Base-by-base conservation (phyloP, 1,140 invertebrate species). In the Philotrypesis tridentata region DNA sequence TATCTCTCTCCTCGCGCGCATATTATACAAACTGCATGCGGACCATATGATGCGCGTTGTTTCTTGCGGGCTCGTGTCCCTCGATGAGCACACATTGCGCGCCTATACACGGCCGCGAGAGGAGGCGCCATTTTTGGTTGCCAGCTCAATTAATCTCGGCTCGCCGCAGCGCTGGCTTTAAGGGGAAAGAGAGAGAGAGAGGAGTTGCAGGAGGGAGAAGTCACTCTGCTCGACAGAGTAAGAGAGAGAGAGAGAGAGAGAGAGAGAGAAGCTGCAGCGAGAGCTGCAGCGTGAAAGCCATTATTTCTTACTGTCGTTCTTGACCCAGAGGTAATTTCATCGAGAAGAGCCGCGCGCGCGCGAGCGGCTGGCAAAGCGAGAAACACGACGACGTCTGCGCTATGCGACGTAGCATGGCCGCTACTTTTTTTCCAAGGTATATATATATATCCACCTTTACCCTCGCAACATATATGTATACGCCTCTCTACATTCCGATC, bases 181-280 rank as follows among this genome's bases (percentile, higher is more conserved):
- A 4, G 21, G 14, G 48, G 21, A 21, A 6, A 73, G n/a, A 55
- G 40, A 27, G 7, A 48, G 40, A 31, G 9, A 23, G n/a, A n/a
- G n/a, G n/a, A n/a, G n/a, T n/a, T n/a, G n/a, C n/a, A n/a, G n/a
- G n/a, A n/a, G n/a, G n/a, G n/a, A n/a, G n/a, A n/a, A n/a, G n/a
- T n/a, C n/a, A n/a, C n/a, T n/a, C n/a, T n/a, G n/a, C n/a, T n/a
- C n/a, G n/a, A n/a, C n/a, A n/a, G n/a, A n/a, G n/a, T n/a, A n/a
- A n/a, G n/a, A n/a, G 37, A 68, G 77, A 43, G 40, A 25, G 65
- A 70, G n/a, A 31, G 23, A 43, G 29, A 72, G 27, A 60, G 48
- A 72, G 48, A 40, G n/a, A 79, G 48, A 72, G 40, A 80, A 23
- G 48, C 31, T 8, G 37, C 21, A 65, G 75, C 74, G 37, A 61